Base-by-base conservation (phyloP, 2,113 vertebrate genomes). In the Chlamydotis undulata region DNA sequence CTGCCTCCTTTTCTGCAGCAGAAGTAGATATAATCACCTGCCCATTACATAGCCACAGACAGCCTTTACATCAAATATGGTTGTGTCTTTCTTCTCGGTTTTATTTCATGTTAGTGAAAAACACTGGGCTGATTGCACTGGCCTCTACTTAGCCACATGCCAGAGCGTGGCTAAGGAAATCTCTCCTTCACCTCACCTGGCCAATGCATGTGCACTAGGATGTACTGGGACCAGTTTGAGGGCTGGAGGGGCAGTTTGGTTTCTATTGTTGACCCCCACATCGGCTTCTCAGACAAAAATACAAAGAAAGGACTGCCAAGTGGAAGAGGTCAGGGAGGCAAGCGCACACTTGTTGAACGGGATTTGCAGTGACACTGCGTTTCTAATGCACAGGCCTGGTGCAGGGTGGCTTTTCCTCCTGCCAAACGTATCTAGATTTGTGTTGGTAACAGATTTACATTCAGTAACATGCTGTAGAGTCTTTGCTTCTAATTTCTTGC, bases 241-340 rank as follows among this genome's bases (percentile, higher is more conserved):
- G 68, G 81, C 67, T 82, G 57, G 14, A 70, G 65, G 73, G 64
- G 33, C 80, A 83, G 75, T 67, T 88, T 55, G 57, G 21, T 61
- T 94, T 84, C 71, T 52, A 29, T 17, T 61, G 60, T n/a, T 77
- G 52, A 50, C 56, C 94, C 68, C 75, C 64, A 52, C 59, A n/a
- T 68, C 7, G n/a, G 73, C 45, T 49, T 79, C 65, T 76, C 61
- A 19, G 69, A 31, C 39, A 68, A 93, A 89, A 93, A 64, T 12
- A 49, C 24, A 45, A 64, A 64, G 88, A 75, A 39, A 81, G 82
- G 65, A 5, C 64, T 82, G 92, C 69, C 77, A 79, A 82, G 63
- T 89, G 64, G 80, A 86, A 86, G 90, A 93, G 91, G 90, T 50
- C 86, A 90, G 81, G 83, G 61, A 90, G 49, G 64, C 37, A 53